Conservation (phyloP, 2,797 vertebrate species). For the Parauchenoglanis ngamensis region DNA sequence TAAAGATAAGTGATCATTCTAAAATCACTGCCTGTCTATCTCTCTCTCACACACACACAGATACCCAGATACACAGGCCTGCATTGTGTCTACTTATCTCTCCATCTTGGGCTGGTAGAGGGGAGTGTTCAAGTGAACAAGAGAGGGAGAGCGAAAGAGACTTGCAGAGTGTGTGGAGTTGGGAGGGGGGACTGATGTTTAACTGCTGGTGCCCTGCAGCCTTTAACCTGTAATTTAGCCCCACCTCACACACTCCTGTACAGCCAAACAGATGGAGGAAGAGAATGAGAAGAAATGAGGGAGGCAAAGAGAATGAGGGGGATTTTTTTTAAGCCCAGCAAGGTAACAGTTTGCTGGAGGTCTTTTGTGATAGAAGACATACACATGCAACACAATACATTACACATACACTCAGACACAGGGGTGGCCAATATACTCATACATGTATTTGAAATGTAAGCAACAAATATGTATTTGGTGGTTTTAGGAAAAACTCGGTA, state of each 20-base stretch:
- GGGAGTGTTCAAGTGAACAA: slow-evolving; percentile 13
- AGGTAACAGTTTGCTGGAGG: slow-evolving; percentile 29
- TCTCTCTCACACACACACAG: slow-evolving; percentile 34
- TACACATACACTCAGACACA: neutral
- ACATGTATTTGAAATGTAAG: neutral
- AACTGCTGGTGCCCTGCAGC: slow-evolving; percentile 57
- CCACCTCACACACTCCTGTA: slow-evolving; percentile 55
- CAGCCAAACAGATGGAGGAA: slow-evolving; percentile 44
- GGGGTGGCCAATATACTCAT: neutral
- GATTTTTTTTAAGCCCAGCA: slow-evolving; percentile 28
- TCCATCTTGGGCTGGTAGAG: slow-evolving; percentile 59
- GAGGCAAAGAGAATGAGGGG: neutral
- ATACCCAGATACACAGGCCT: slow-evolving; percentile 57
- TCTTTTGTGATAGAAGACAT: slow-evolving; percentile 17
- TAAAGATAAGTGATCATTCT: slow-evolving; percentile 65
- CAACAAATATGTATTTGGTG: neutral
- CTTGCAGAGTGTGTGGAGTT: slow-evolving; percentile 9
- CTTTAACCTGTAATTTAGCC: slow-evolving; percentile 67
- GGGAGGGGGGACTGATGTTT: slow-evolving; percentile 59
- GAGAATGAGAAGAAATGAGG: slow-evolving; percentile 46
- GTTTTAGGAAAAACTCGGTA: neutral
- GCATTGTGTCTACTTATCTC: slow-evolving; percentile 73
- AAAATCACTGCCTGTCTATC: slow-evolving; percentile 61
- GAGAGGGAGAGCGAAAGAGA: slow-evolving; percentile 22
- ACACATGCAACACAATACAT: slow-evolving; percentile 4